These are phyloP conservation scores for Cepaea nemoralis DNA, from an alignment of 1,140 invertebrate species.

Conservation along the genomic window DNA sequence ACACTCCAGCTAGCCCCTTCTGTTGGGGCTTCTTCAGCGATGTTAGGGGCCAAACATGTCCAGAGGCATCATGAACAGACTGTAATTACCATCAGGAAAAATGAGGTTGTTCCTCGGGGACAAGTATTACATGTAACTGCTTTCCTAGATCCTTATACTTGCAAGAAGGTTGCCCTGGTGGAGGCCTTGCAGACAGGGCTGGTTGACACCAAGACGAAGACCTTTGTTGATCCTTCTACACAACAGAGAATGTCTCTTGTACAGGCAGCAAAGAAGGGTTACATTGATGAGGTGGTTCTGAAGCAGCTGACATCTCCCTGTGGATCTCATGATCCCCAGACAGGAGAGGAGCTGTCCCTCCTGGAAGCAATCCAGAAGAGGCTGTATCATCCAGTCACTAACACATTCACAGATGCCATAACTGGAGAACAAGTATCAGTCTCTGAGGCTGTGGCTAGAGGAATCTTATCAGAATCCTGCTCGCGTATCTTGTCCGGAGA, in stretches of 20 bases:
- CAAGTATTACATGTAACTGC: conserved; percentile 60
- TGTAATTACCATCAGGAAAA: conserved; percentile 57
- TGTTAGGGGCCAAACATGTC: conserved; percentile 9
- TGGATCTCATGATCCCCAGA: conserved; percentile 61
- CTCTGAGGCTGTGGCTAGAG: conserved; percentile 68
- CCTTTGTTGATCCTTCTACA: conserved; percentile 72
- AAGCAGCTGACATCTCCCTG: conserved; percentile 61
- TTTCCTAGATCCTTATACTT: conserved; percentile 89
- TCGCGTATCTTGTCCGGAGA: conserved; percentile 57
- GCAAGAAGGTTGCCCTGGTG: conserved; percentile 78
- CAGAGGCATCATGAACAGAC: conserved; percentile 48
- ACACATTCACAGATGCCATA: conserved; percentile 84
- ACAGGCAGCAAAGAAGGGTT: conserved; percentile 74
- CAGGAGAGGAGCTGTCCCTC: conserved; percentile 55
- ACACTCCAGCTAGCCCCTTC: conserved; percentile 1
- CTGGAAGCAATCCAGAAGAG: conserved; percentile 72
- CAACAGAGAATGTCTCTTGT: conserved; percentile 75
- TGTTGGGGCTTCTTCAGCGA: conserved; percentile 25
- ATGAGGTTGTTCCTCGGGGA: conserved; percentile 57
- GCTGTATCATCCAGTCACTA: conserved; percentile 81
- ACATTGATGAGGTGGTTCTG: conserved; percentile 69
- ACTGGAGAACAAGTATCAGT: conserved; percentile 76
- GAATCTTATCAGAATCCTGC: conserved; percentile 63
- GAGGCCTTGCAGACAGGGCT: conserved; percentile 75
- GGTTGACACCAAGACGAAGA: conserved; percentile 60